Base-by-base conservation (phyloP, 2,888 invertebrate genomes). In the Anarsia innoxiella region DNA sequence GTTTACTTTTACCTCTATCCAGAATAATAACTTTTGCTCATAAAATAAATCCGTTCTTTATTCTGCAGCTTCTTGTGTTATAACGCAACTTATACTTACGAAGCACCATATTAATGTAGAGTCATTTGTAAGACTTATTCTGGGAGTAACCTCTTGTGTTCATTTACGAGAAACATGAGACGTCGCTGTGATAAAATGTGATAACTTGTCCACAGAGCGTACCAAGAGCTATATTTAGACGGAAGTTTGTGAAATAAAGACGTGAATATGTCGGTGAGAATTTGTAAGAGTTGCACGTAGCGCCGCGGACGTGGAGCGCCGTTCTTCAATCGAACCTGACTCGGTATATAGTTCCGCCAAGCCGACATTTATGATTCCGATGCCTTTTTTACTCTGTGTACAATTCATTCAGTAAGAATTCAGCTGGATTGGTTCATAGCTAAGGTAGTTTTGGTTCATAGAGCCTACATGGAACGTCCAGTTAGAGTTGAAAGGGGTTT, bases 271-370 rank as follows among this genome's bases (percentile, higher is more conserved):
- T 48, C 45, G 41, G 48, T 39, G 44, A 37, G 33, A 46, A 60
- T 72, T 68, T 52, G 61, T 59, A 70, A 54, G 59, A 47, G 52
- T 42, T 40, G 59, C 73, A 74, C 73, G 73, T 72, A 37, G 47
- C 39, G 42, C 45, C 37, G 37, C 34, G 56, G 57, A 66, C 67
- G 71, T 69, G 70, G 54, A 45, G 59, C 53, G 60, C 49, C 54
- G 56, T 46, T 46, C 44, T 53, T 54, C 53, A 59, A 65, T 62
- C 56, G 59, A 50, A 51, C 46, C 41, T n/a, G n/a, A n/a, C n/a
- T n/a, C n/a, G n/a, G n/a, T n/a, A n/a, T n/a, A n/a, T n/a, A n/a
- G n/a, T n/a, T n/a, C n/a, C n/a, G n/a, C 26, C 10, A 12, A 11
- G n/a, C n/a, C 6, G 19, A 16, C 26, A 12, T 12, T 32, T 23